Percentiles rank a stretch among this genome's conserved stretches.
Evolutionary conservation across 2,888 invertebrate species (phyloP).

Genomic region (Dasypolia templi): DNA sequence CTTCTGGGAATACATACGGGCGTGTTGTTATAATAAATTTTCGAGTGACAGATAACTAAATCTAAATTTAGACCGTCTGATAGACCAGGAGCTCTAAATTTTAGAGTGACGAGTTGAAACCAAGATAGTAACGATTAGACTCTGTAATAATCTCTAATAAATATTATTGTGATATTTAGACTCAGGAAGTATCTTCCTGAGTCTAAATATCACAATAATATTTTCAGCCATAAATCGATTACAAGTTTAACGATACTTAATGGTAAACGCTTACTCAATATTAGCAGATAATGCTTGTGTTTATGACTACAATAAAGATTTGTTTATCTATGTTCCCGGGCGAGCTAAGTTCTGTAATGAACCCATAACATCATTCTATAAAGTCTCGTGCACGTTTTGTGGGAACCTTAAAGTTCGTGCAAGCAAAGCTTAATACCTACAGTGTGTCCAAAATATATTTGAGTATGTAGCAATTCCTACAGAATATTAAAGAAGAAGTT

Average conservation of each 20-base stretch:
- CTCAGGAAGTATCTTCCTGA: no score
- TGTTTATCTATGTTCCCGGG: constrained; percentile 8
- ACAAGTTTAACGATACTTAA: constrained; percentile 29
- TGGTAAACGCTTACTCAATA: constrained; percentile 26
- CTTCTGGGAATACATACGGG: not conserved
- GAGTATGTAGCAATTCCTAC: not conserved
- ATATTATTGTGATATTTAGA: no score
- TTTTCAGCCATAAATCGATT: not conserved
- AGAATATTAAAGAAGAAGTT: not conserved
- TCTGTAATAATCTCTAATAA: no score
- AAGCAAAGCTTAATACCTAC: not conserved
- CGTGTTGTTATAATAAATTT: not conserved
- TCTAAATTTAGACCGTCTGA: no score
- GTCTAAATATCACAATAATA: constrained; percentile 9
- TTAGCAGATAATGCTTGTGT: constrained; percentile 26
- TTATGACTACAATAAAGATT: constrained; percentile 26
- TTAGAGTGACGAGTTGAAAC: not conserved
- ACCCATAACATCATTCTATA: not conserved
- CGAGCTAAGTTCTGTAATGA: not conserved
- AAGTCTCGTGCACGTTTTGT: no score
- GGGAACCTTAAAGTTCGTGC: no score
- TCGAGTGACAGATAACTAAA: not conserved
- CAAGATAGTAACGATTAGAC: no score
- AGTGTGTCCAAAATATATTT: not conserved
- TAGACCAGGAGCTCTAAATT: not conserved